phyloP scores from a whole-genome alignment of 2,888 invertebrate genomes.

The Melangyna quadrimaculata region DNA sequence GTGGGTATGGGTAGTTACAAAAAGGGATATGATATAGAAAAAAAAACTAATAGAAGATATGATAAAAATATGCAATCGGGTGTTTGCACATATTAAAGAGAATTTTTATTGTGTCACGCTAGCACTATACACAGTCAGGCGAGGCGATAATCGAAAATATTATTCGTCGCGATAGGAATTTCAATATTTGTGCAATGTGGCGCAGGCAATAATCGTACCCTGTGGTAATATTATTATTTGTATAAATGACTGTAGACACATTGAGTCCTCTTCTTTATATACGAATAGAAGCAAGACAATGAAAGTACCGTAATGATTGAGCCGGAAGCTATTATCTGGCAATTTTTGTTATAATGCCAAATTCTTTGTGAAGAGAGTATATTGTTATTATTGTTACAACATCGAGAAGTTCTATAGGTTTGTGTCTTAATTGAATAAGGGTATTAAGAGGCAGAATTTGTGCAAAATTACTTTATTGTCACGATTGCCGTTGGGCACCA shows the following conservation, averaged over 20 bases:
- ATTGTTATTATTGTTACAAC: not conserved
- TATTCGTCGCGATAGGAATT: slow-evolving; percentile 67
- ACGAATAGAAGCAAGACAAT: not conserved
- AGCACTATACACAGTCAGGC: slow-evolving; percentile 49
- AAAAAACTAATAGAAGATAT: not conserved
- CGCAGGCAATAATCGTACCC: slow-evolving; percentile 61
- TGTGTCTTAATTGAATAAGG: not conserved
- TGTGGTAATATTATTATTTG: slow-evolving; percentile 34
- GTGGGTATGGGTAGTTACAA: not conserved
- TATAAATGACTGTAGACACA: slow-evolving; percentile 3
- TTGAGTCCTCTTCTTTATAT: not conserved
- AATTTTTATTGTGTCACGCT: slow-evolving; percentile 70
- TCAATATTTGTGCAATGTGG: slow-evolving; percentile 68
- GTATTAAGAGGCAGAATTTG: not conserved
- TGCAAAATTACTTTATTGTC: not conserved
- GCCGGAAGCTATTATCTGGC: slow-evolving; percentile 38
- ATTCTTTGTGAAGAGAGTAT: slow-evolving; percentile 2
- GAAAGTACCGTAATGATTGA: slow-evolving; percentile 26
- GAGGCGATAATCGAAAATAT: slow-evolving; percentile 70
- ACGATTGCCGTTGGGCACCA: not conserved
- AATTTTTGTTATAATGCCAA: slow-evolving; percentile 20
- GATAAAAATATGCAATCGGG: slow-evolving; percentile 59
- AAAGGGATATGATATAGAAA: not conserved
- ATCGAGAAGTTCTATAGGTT: not conserved
- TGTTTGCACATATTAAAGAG: slow-evolving; percentile 69